Evolutionary conservation across 2,113 vertebrate genomes (phyloP).

Genomic region (Trichomycterus rosablanca): DNA sequence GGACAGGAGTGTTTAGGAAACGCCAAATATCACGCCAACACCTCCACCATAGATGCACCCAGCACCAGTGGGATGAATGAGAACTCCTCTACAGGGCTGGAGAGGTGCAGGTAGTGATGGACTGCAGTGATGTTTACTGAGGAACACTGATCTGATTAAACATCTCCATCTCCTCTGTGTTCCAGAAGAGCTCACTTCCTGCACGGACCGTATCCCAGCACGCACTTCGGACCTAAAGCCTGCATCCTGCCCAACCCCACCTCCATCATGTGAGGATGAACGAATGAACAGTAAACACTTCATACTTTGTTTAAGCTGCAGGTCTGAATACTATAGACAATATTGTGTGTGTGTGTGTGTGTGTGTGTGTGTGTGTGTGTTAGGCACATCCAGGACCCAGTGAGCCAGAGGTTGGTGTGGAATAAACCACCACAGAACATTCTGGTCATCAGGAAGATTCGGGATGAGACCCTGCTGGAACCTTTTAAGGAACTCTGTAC

Average conservation of each 20-base stretch:
- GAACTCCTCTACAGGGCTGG: conserved; percentile 67
- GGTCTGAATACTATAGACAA: not conserved
- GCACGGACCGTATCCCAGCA: conserved; percentile 75
- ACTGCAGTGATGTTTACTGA: not conserved
- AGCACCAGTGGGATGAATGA: conserved; percentile 56
- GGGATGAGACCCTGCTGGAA: conserved; percentile 70
- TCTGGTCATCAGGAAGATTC: conserved; percentile 72
- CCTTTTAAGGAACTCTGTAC: conserved; percentile 76
- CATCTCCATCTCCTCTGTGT: conserved; percentile 17
- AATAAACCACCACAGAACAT: conserved; percentile 72
- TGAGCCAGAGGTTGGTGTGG: conserved; percentile 76
- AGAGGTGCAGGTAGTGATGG: conserved; percentile 43
- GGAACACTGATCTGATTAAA: not conserved
- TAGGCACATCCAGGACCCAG: conserved; percentile 79
- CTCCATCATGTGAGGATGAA: conserved; percentile 74
- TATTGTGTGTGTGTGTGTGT: not conserved
- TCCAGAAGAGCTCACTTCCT: conserved; percentile 72
- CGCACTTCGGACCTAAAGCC: conserved; percentile 79
- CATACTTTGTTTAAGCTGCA: too few species aligned
- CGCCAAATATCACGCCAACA: conserved; percentile 44
- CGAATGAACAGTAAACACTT: too few species aligned
- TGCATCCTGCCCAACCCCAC: conserved; percentile 76
- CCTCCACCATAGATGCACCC: not conserved
- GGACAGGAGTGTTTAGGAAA: conserved; percentile 58
- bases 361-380: conserved; percentile 9